Evolutionary conservation across 2,113 vertebrate genomes (phyloP), one percentile per base, ranked within the genome.

Genomic region (Vombatus ursinus): DNA sequence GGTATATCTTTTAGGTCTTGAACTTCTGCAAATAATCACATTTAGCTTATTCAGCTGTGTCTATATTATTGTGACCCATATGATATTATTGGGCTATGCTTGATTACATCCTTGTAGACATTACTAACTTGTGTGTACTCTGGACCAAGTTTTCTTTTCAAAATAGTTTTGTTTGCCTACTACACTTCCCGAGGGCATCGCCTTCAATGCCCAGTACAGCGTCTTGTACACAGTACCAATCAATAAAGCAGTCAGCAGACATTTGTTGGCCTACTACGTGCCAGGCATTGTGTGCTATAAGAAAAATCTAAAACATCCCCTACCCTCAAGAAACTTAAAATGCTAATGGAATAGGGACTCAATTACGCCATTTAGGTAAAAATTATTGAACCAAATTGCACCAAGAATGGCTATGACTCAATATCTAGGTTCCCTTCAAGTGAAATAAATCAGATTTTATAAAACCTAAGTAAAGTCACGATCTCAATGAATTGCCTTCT

Each of bases 371-470:
- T 14, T 16, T 19, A 4, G 7, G n/a, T 77, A 77, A n/a, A n/a
- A 2, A n/a, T n/a, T n/a, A n/a, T 77, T 7, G 31, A 77, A 77
- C 61, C 61, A 77, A 19, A 77, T n/a, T 19, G 37, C 57, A 5
- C 28, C 57, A 37, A 37, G 57, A 68, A 37, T 37, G 31, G 11
- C 61, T n/a, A n/a, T n/a, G 3, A 90, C 26, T 51, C 50, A 57
- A 61, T 77, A 50, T 92, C 50, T 96, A 90, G 52, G 16, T 50
- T 96, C 37, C 92, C 48, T 24, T 8, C 2, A 90, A 23, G 44
- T 91, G 94, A 93, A 95, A 52, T 44, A 95, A 96, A 68, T 51
- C 91, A 95, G 53, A 93, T 54, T 31, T 95, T 90, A 91, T 52
- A 91, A 94, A 92, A 90, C 51, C 52, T 47, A 91, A 52, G 51